Percentiles rank a stretch among this genome's conserved stretches.
phyloP scores from a whole-genome alignment of 2,113 vertebrate species.

The Castor canadensis region DNA sequence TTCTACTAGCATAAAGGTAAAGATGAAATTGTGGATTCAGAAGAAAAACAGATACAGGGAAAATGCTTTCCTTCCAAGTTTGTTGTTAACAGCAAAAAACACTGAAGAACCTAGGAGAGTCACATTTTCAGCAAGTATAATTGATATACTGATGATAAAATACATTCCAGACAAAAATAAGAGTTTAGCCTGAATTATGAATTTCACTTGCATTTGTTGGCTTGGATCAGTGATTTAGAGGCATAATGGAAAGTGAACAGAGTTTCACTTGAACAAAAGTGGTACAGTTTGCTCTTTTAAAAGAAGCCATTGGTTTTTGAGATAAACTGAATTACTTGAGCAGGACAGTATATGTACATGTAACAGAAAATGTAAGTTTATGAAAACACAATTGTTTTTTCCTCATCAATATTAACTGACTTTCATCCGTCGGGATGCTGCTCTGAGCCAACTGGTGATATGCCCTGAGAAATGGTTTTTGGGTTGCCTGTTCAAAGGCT shows the following conservation, averaged over 20 bases:
- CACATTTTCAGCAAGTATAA: neutral
- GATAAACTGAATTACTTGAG: constrained; percentile 8
- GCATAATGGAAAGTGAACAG: neutral
- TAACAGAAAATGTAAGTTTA: neutral
- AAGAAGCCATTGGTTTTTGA: neutral
- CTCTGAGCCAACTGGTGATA: neutral
- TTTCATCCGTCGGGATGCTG: neutral
- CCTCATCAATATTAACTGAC: neutral
- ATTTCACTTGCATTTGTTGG: neutral
- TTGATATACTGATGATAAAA: constrained; percentile 45
- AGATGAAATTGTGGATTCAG: neutral
- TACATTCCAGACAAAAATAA: constrained; percentile 22
- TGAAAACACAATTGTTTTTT: neutral
- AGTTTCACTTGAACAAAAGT: neutral
- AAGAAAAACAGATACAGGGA: neutral
- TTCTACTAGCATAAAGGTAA: neutral
- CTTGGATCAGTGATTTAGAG: neutral
- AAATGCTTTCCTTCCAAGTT: constrained; percentile 8
- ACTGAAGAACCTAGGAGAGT: neutral
- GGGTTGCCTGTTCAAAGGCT: neutral
- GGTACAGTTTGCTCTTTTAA: neutral
- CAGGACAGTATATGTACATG: neutral
- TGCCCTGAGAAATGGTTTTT: neutral
- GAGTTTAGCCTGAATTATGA: neutral
- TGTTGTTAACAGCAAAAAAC: neutral